Conservation (phyloP, 2,113 vertebrate genomes). For the Rhineura floridana region DNA sequence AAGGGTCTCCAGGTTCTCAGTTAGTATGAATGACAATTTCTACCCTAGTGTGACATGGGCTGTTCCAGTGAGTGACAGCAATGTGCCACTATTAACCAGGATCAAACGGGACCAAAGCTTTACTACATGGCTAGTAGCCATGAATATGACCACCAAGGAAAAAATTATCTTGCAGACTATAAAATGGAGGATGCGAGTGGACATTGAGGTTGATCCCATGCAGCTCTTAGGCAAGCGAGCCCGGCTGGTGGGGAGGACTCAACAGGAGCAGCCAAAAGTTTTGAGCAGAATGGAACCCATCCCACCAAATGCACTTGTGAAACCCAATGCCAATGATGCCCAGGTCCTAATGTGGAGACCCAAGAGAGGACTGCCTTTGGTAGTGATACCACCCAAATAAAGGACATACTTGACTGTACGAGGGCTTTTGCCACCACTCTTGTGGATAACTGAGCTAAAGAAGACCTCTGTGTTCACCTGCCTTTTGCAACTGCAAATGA, state of each 20-base stretch:
- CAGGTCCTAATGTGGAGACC: conserved; percentile 99
- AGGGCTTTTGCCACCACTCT: conserved; percentile 53
- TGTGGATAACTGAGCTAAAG: conserved; percentile 73
- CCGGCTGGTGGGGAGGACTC: conserved; percentile 87
- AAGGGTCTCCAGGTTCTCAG: conserved; percentile 92
- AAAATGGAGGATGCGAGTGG: conserved; percentile 97
- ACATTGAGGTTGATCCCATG: conserved; percentile 91
- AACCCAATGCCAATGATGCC: conserved; percentile 96
- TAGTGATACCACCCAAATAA: conserved; percentile 96
- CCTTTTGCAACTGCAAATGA: conserved; percentile 60
- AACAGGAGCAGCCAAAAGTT: conserved; percentile 95
- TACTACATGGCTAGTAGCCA: conserved; percentile 97
- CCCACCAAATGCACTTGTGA: conserved; percentile 90
- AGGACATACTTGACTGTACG: background rate
- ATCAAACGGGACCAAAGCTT: conserved; percentile 99
- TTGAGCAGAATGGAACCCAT: conserved; percentile 95
- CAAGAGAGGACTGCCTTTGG: conserved; percentile 88
- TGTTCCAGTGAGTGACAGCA: conserved; percentile 95
- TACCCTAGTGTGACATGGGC: conserved; percentile 99
- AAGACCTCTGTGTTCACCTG: conserved; percentile 70
- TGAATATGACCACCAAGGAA: conserved; percentile 92
- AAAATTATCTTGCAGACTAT: conserved; percentile 97
- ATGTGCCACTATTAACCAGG: conserved; percentile 90
- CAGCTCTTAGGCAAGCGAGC: conserved; percentile 91
- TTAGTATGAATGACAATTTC: conserved; percentile 99